Conservation (phyloP, 1,140 invertebrate species). For the Ephestia elutella region DNA sequence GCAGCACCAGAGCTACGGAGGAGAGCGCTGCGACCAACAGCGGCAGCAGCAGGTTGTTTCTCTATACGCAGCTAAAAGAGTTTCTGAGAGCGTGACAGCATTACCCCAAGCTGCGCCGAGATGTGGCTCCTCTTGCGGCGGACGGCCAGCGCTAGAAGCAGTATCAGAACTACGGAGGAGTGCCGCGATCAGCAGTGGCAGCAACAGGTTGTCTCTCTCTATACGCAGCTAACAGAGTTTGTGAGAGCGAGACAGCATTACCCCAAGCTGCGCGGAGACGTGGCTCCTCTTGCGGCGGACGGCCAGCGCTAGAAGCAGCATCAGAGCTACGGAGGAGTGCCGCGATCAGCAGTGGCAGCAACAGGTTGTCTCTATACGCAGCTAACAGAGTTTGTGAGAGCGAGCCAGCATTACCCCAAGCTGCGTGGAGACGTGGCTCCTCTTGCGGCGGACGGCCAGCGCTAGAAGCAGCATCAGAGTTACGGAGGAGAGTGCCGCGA, state of each 20-base stretch:
- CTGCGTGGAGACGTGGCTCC: constrained; percentile 45
- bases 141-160: constrained; percentile 43
- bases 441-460: constrained; percentile 52
- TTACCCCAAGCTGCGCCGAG: constrained; percentile 63
- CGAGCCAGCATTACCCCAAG: constrained; percentile 49
- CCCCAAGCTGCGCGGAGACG: constrained; percentile 58
- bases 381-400: too few relatives aligned
- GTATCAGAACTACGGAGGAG: too few relatives aligned
- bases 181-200: too few relatives aligned
- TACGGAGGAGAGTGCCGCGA: constrained; percentile 2
- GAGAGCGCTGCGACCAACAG: too few relatives aligned
- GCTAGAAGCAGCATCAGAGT: constrained; percentile 23
- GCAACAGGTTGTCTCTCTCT: too few relatives aligned
- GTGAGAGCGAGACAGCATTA: constrained; percentile 21
- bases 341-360: too few relatives aligned
- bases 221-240: too few relatives aligned
- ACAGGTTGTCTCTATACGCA: too few relatives aligned
- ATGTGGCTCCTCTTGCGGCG: constrained; percentile 48
- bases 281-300: constrained; percentile 53
- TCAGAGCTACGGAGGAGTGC: too few relatives aligned
- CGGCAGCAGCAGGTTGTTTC: too few relatives aligned
- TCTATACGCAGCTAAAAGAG: too few relatives aligned
- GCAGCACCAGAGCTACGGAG: too few relatives aligned
- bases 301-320: constrained; percentile 51
- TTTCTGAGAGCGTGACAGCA: not conserved